Conservation (phyloP, 2,113 vertebrate species). For the Triplophysa siluroides region DNA sequence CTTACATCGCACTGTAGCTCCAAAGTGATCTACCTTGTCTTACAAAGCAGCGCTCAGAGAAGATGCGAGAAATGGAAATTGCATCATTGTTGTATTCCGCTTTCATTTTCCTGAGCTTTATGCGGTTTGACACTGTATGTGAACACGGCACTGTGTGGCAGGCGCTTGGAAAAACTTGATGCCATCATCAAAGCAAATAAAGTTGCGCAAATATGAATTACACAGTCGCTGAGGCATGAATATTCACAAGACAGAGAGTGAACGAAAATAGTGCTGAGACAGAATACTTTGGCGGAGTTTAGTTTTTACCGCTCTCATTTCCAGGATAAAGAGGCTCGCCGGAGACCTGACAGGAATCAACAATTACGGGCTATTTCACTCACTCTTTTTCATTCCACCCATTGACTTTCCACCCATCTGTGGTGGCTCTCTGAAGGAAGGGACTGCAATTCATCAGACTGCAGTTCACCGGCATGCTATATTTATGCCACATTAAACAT, state of each 20-base stretch:
- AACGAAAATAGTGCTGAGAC: constrained; percentile 10
- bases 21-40: background rate
- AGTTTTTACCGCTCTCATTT: constrained; percentile 50
- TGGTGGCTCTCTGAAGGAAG: constrained; percentile 41
- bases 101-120: constrained; percentile 29
- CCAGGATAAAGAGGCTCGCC: constrained; percentile 46
- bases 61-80: constrained; percentile 34
- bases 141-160: constrained; percentile 17
- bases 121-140: constrained; percentile 46
- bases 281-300: constrained; percentile 36
- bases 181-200: constrained; percentile 53
- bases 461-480: constrained; percentile 49
- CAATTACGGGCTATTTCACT: constrained; percentile 54
- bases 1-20: background rate
- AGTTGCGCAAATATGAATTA: constrained; percentile 52
- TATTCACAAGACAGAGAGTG: constrained; percentile 45
- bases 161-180: constrained; percentile 16
- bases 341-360: constrained; percentile 53
- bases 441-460: constrained; percentile 50
- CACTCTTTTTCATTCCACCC: constrained; percentile 32
- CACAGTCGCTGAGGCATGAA: constrained; percentile 51
- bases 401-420: constrained; percentile 49
- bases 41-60: constrained; percentile 13
- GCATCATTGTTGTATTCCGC: background rate
- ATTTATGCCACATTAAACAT: constrained; percentile 55